Evolutionary conservation across 2,888 invertebrate species (phyloP).

Genomic region (Cephus rjabovi): DNA sequence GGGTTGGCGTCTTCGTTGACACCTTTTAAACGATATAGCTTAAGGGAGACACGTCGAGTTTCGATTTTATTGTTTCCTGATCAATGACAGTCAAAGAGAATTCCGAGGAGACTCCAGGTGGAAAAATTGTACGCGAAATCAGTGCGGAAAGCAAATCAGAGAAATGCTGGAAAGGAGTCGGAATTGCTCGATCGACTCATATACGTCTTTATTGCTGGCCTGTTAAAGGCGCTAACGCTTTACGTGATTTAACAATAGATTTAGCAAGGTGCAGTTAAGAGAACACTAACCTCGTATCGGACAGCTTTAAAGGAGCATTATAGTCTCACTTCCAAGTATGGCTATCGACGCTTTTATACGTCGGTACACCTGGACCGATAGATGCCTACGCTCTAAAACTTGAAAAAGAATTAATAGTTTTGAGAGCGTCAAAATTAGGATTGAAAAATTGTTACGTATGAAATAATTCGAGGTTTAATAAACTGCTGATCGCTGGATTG

Average conservation of each 20-base stretch:
- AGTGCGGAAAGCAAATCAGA: neutral
- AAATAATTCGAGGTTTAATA: neutral
- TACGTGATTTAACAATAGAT: neutral
- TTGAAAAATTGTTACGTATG: neutral
- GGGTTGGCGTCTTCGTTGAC: neutral
- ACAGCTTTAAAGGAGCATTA: neutral
- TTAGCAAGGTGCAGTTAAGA: constrained; percentile 4
- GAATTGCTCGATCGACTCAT: neutral
- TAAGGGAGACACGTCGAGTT: neutral
- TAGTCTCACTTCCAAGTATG: neutral
- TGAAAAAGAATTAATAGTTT: neutral
- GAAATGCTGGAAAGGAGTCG: neutral
- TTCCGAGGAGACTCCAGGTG: neutral
- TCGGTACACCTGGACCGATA: neutral
- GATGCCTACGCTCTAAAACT: neutral
- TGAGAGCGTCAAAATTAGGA: neutral
- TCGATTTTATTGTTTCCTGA: neutral
- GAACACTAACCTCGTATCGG: neutral
- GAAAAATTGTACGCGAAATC: neutral
- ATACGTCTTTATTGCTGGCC: neutral
- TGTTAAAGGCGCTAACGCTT: neutral
- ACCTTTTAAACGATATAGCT: neutral
- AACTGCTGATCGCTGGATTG: neutral
- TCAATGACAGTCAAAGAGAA: neutral
- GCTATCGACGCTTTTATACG: neutral